Evolutionary conservation across 2,113 vertebrate species (phyloP), one percentile per base, ranked within the genome.

Genomic region (Numenius arquata): DNA sequence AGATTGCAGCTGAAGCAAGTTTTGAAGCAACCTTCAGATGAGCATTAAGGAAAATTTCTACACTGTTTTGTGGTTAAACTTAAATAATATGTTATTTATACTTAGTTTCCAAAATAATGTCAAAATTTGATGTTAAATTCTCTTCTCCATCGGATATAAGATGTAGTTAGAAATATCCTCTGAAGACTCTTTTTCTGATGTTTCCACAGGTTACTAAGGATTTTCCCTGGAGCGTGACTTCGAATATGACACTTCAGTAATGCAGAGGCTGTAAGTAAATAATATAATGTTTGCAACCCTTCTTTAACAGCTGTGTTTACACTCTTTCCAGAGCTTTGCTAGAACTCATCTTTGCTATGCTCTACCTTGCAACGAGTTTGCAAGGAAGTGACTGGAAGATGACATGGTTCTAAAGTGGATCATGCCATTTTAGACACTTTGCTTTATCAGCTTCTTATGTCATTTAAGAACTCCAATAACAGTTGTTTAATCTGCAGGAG

Each of bases 261-360:
- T 98, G 97, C 95, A 91, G 95, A 92, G 84, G 47, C 88, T 95
- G 97, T 98, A 95, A 97, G 97, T 97, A 92, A 83, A 93, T 89
- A 89, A 50, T 45, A 41, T 0, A 20, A 20, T 73, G 19, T 89
- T 90, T 94, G 40, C 53, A 91, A 50, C 36, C 14, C 59, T 88
- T 85, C 48, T 89, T 93, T 94, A 61, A 88, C 67, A 72, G 43
- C 36, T 48, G 4, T 87, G 62, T 86, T 84, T 88, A 63, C 15
- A 32, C 11, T 45, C 30, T 63, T 83, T n/a, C 27, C 76, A 82
- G 58, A 59, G 61, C 34, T 93, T 85, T 93, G 26, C 58, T 94
- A 41, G 75, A 71, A 67, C 22, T 56, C 7, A 23, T 68, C 48
- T 90, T 95, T 95, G 65, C 75, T 88, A 22, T 52, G 27, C 19